phyloP scores from a whole-genome alignment of 2,797 vertebrate genomes.

The Podarcis lilfordi region DNA sequence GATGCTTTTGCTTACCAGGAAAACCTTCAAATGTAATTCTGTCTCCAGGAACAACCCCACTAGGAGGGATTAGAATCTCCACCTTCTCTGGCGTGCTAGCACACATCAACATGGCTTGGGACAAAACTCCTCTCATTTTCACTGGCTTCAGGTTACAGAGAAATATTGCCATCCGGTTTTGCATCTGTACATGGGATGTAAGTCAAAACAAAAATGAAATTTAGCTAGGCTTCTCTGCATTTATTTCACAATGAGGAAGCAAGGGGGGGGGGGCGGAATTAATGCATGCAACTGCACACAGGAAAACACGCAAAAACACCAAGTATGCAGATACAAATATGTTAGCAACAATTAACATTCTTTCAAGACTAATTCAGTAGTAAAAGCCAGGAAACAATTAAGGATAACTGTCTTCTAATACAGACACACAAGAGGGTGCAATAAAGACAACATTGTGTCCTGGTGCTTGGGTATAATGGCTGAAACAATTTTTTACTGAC shows the following conservation, averaged over 20 bases:
- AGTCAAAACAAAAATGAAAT: not conserved
- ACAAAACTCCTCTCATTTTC: slow-evolving; percentile 96
- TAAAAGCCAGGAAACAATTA: slow-evolving; percentile 24
- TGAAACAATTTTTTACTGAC: accelerated
- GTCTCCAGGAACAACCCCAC: slow-evolving; percentile 89
- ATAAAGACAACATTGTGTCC: slow-evolving; percentile 11
- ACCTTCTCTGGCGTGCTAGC: slow-evolving; percentile 95
- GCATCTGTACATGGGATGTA: slow-evolving; percentile 84
- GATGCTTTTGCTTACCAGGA: slow-evolving; percentile 82
- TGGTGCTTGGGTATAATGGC: not conserved
- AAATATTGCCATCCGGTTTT: slow-evolving; percentile 94
- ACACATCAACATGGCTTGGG: slow-evolving; percentile 99
- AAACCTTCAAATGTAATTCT: slow-evolving; percentile 90
- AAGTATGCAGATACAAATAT: not conserved
- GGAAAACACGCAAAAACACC: not conserved
- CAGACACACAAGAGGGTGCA: not conserved
- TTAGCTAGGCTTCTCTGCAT: not conserved
- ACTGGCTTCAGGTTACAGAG: slow-evolving; percentile 97
- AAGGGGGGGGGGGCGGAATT: not conserved
- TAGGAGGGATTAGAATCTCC: slow-evolving; percentile 93
- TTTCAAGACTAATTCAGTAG: not conserved
- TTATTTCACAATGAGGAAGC: not conserved
- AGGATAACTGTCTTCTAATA: not conserved
- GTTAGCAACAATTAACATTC: slow-evolving; percentile 19
- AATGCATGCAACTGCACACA: accelerated